Conservation (phyloP, 2,888 invertebrate species). For the Drosophila paramelanica region DNA sequence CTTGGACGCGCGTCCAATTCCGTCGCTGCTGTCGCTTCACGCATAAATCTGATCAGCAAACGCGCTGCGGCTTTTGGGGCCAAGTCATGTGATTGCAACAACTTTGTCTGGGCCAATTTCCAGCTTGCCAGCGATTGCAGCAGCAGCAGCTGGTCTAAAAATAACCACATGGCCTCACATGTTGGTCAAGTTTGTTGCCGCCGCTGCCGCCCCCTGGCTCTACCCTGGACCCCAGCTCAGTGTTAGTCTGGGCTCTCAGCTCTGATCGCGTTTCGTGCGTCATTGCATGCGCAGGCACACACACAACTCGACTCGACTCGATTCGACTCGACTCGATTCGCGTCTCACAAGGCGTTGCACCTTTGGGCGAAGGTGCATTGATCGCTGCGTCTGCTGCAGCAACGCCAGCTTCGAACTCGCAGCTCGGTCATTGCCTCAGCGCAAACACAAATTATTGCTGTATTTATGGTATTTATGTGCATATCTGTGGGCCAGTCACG, state of each 20-base stretch:
- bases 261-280: conserved; percentile 78
- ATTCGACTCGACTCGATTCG: conserved; percentile 23
- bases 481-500: conserved; percentile 24
- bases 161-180: conserved; percentile 67
- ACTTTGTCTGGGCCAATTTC: conserved; percentile 58
- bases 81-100: conserved; percentile 8
- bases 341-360: conserved; percentile 71
- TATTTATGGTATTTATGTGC: conserved; percentile 49
- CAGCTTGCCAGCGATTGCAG: conserved; percentile 11
- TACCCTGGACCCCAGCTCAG: conserved; percentile 1
- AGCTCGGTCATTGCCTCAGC: conserved; percentile 50
- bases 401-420: conserved; percentile 11
- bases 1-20: conserved; percentile 9
- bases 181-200: conserved; percentile 67
- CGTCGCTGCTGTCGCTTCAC: conserved; percentile 39
- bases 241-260: conserved; percentile 33
- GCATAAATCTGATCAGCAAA: conserved; percentile 74
- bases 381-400: conserved; percentile 61
- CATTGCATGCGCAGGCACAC: conserved; percentile 67
- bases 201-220: not conserved
- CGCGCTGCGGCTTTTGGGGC: conserved; percentile 19
- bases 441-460: conserved; percentile 52
- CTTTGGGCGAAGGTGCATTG: conserved; percentile 78
- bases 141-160: conserved; percentile 57
- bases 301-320: conserved; percentile 7